Base-by-base conservation (phyloP, 2,113 vertebrate species). In the Microtus pennsylvanicus region DNA sequence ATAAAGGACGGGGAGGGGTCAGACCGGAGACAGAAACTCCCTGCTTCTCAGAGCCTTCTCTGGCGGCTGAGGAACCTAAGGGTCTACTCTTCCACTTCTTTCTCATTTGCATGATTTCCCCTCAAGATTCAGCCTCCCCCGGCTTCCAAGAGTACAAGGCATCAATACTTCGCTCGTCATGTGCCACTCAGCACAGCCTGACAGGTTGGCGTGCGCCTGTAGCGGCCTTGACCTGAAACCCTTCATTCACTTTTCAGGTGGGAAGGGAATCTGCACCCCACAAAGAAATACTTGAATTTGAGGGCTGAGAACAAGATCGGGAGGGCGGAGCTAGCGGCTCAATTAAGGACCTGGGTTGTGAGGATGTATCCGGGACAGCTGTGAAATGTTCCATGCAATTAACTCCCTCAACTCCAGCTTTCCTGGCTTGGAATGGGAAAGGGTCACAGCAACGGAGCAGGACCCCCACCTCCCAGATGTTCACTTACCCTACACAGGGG, bases 401-500 rank as follows among this genome's bases (percentile, higher is more conserved):
- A 72, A 74, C 85, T 52, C 86, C 55, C 45, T 35, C 16, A 47
- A 86, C 93, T 92, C 65, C 14, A 85, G 75, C 38, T 52, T 90
- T 85, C 86, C 55, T 87, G 83, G 87, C 9, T 14, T n/a, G 72
- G 69, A 65, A 92, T 67, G 47, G 5, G 70, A 47, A 33, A 76
- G 50, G 35, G 50, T 69, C 89, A 77, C 52, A 67, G 72, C 50
- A 0, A 55, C 50, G 1, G 12, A 61, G 45, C 95, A 13, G n/a
- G 47, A 1, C 9, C 45, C 86, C 85, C 85, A 12, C 52, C 76
- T 69, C 74, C 77, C 97, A 78, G 90, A 61, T 87, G 93, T 75
- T 45, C 94, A 96, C 97, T 97, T 70, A 94, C 95, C 1, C 45
- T 5, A 45, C 82, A 19, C 82, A 5, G 11, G 26, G 30, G 88